Percentiles rank a stretch among this genome's conserved stretches.
phyloP scores from a whole-genome alignment of 23 tunicate species.

The Styela plicata region DNA sequence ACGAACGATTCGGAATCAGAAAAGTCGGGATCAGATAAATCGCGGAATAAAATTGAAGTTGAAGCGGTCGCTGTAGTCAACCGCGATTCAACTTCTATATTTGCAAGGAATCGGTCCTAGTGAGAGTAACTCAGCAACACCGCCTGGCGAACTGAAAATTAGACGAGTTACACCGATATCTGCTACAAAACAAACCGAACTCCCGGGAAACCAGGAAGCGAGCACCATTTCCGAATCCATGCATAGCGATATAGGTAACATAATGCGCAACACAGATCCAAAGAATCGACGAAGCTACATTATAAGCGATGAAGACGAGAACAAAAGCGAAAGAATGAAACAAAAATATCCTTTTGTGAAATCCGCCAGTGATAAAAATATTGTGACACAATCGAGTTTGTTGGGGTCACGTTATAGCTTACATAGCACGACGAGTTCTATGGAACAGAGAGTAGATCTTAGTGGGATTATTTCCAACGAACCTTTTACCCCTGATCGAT shows the following conservation, averaged over 20 bases:
- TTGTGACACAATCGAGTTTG: neutral
- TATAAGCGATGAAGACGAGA: neutral
- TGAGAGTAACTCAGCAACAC: too few species aligned
- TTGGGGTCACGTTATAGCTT: neutral
- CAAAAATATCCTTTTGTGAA: neutral
- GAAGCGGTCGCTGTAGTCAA: neutral
- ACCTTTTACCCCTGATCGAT: neutral
- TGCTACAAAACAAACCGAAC: neutral
- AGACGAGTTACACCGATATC: neutral
- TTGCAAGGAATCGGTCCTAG: too few species aligned
- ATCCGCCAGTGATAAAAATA: neutral
- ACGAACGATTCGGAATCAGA: too few species aligned
- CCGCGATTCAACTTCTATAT: neutral
- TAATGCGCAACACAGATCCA: neutral
- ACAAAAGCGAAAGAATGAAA: neutral
- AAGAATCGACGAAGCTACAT: neutral
- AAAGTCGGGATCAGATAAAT: too few species aligned
- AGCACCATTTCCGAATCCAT: neutral
- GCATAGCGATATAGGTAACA: neutral
- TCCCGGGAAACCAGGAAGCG: neutral
- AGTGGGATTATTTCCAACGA: neutral
- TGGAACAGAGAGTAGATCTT: neutral
- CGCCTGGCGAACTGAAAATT: neutral
- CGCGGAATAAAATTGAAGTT: too few species aligned
- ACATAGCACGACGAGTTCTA: neutral